Evolutionary conservation across 2,888 invertebrate genomes (phyloP).

Genomic region (Sarcophaga rosellei): DNA sequence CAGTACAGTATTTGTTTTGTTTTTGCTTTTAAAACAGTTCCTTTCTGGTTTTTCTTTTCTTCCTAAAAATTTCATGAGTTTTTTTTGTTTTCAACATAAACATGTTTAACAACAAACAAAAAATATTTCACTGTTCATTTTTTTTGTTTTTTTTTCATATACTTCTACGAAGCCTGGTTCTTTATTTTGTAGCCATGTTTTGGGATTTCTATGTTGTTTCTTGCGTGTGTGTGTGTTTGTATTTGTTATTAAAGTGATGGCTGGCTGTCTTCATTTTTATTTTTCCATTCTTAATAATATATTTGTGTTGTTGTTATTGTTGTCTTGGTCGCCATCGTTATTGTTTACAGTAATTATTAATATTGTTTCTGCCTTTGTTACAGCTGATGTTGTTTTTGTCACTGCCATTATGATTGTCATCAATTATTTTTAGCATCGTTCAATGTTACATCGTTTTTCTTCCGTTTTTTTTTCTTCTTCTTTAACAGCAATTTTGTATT

Average conservation of each 20-base stretch:
- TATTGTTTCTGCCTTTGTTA: background rate
- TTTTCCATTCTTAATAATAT: background rate
- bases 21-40: background rate
- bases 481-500: slow-evolving; percentile 18
- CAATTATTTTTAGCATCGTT: slow-evolving; percentile 32
- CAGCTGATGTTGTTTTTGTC: slow-evolving; percentile 6
- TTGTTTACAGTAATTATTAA: slow-evolving; percentile 20
- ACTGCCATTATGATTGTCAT: slow-evolving; percentile 8
- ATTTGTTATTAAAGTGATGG: too few species aligned
- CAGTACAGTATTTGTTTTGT: background rate
- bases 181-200: background rate
- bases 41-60: slow-evolving; percentile 7
- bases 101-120: slow-evolving; percentile 13
- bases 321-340: too few species aligned
- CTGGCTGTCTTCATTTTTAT: background rate
- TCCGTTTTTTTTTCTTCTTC: slow-evolving; percentile 35
- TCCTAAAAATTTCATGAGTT: slow-evolving; percentile 14
- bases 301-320: too few species aligned
- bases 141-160: background rate
- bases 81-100: slow-evolving; percentile 8
- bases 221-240: too few species aligned
- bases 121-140: background rate
- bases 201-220: background rate
- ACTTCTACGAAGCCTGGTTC: background rate
- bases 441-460: slow-evolving; percentile 22